Evolutionary conservation across 2,888 invertebrate species (phyloP).

Genomic region (Priocnemis perturbator): DNA sequence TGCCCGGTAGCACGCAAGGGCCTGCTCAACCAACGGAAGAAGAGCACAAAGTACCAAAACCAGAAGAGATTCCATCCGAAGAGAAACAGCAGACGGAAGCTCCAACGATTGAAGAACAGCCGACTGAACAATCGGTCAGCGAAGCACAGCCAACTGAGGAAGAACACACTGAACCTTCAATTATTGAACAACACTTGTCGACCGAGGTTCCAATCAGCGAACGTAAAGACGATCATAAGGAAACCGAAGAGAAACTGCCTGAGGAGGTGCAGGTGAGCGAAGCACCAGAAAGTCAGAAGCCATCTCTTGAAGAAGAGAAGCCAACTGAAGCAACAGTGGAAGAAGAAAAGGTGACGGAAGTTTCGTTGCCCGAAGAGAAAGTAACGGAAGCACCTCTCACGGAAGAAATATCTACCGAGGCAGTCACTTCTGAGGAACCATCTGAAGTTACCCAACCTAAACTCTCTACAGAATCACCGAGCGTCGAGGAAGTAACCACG

Average conservation of each 20-base stretch:
- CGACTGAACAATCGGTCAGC: constrained; percentile 45
- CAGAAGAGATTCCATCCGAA: constrained; percentile 34
- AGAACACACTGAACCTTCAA: constrained; percentile 28
- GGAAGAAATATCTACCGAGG: constrained; percentile 43
- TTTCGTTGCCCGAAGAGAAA: constrained; percentile 27
- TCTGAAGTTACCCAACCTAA: constrained; percentile 20
- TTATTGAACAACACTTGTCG: constrained; percentile 12
- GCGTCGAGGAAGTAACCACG: constrained; percentile 23
- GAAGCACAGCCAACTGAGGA: constrained; percentile 40
- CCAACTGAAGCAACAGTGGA: constrained; percentile 31
- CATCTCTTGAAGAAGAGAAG: constrained; percentile 39
- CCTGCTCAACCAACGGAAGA: constrained; percentile 38
- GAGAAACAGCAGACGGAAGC: constrained; percentile 44
- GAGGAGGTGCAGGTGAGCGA: constrained; percentile 41
- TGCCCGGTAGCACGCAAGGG: constrained; percentile 35
- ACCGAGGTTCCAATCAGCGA: constrained; percentile 37
- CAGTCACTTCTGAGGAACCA: constrained; percentile 33
- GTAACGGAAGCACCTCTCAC: constrained; percentile 29
- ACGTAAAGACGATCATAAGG: constrained; percentile 43
- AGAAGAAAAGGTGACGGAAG: constrained; percentile 34
- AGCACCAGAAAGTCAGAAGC: constrained; percentile 25
- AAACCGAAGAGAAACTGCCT: constrained; percentile 18
- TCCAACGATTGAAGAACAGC: constrained; percentile 37
- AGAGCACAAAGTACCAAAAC: constrained; percentile 19
- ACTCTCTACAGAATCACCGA: constrained; percentile 29